These are phyloP conservation scores for Ceyx cyanopectus DNA, from an alignment of 2,113 vertebrate genomes.

Conservation along the genomic window DNA sequence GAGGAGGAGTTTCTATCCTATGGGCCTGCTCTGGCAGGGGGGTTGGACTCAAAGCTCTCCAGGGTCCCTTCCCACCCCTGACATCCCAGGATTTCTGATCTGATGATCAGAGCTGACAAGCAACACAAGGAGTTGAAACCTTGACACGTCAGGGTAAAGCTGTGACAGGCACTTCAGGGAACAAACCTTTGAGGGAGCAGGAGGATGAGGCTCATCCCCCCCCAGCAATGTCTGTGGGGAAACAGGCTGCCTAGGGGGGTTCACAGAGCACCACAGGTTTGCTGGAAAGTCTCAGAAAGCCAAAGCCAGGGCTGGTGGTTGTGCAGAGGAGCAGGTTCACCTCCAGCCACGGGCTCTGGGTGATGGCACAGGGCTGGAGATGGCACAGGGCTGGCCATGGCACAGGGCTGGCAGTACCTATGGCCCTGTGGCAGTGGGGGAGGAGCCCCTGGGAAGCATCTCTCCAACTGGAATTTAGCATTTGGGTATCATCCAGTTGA, in stretches of 20 bases:
- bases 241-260: background rate
- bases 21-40: no score
- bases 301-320: background rate
- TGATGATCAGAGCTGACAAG: background rate
- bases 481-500: background rate
- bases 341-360: background rate
- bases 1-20: no score
- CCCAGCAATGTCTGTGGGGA: background rate
- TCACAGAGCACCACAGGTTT: background rate
- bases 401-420: background rate
- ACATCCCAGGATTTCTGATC: no score
- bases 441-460: background rate
- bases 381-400: background rate
- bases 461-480: background rate
- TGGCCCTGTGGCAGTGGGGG: background rate
- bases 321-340: background rate
- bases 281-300: background rate
- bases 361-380: background rate
- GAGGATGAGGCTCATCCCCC: background rate
- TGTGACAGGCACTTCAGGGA: background rate
- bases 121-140: background rate
- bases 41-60: no score
- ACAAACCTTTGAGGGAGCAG: background rate
- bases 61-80: no score
- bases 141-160: background rate